Evolutionary conservation across 2,113 vertebrate genomes (phyloP).

Genomic region (Dromiciops gliroides): DNA sequence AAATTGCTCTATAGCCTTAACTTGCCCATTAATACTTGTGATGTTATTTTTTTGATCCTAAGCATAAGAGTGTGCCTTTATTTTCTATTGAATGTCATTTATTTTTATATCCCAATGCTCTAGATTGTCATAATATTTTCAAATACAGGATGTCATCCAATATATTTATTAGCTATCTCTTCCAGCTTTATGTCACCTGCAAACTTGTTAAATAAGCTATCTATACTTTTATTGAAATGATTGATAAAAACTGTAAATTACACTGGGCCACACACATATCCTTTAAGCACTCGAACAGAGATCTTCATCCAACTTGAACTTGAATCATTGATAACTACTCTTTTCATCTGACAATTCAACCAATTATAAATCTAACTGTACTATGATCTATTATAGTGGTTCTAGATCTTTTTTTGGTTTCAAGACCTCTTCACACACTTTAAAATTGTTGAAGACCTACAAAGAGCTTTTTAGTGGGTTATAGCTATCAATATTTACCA

Average conservation of each 20-base stretch:
- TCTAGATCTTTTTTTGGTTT: neutral
- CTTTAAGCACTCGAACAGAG: neutral
- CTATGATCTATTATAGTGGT: neutral
- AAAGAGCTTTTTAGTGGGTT: neutral
- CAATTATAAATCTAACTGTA: neutral
- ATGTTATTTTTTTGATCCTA: neutral
- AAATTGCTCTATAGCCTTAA: neutral
- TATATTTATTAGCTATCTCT: neutral
- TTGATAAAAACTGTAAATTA: neutral
- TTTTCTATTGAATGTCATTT: neutral
- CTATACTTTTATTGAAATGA: neutral
- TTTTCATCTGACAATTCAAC: neutral
- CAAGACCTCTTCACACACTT: neutral
- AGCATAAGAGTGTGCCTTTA: neutral
- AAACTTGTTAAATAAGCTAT: neutral
- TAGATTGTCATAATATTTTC: neutral
- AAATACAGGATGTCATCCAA: neutral
- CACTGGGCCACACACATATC: neutral
- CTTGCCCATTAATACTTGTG: neutral
- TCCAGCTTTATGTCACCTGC: neutral
- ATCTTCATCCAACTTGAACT: neutral
- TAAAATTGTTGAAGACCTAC: neutral
- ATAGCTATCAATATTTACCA: neutral
- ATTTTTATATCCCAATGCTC: neutral
- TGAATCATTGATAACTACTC: neutral